These are phyloP conservation scores for Champsocephalus gunnari DNA, from an alignment of 2,797 vertebrate species.

Conservation along the genomic window DNA sequence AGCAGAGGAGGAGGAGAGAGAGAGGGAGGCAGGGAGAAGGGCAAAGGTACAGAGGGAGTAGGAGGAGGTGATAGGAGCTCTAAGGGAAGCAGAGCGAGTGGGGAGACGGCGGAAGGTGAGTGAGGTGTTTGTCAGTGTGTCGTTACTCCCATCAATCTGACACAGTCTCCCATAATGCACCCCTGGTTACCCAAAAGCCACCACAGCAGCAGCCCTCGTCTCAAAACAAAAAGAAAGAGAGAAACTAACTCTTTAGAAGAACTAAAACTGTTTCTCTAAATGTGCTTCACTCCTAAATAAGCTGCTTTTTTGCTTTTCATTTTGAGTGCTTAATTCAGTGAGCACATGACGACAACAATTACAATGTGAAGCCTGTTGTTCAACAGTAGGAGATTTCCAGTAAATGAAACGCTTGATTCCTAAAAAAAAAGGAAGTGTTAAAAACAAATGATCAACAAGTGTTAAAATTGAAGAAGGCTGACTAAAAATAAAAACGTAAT, in stretches of 20 bases:
- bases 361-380: neutral
- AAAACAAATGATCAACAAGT: neutral
- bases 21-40: constrained; percentile 90
- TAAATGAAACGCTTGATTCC: neutral
- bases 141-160: constrained; percentile 62
- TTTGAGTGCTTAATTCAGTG: neutral
- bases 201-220: constrained; percentile 51
- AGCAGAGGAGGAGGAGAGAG: constrained; percentile 85
- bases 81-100: constrained; percentile 92
- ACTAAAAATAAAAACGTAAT: neutral
- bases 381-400: neutral
- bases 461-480: neutral
- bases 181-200: constrained; percentile 33
- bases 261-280: neutral
- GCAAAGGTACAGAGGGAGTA: constrained; percentile 91
- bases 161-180: constrained; percentile 63
- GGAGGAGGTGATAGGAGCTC: constrained; percentile 83
- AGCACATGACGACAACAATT: neutral
- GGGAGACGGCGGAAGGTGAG: constrained; percentile 97
- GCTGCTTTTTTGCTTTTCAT: constrained; percentile 9
- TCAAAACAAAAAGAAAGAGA: constrained; percentile 59
- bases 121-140: constrained; percentile 72
- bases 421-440: neutral
- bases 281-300: neutral
- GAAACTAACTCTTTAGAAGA: constrained; percentile 9